Evolutionary conservation across 1,140 invertebrate species (phyloP).

Genomic region (Cotesia glomerata): DNA sequence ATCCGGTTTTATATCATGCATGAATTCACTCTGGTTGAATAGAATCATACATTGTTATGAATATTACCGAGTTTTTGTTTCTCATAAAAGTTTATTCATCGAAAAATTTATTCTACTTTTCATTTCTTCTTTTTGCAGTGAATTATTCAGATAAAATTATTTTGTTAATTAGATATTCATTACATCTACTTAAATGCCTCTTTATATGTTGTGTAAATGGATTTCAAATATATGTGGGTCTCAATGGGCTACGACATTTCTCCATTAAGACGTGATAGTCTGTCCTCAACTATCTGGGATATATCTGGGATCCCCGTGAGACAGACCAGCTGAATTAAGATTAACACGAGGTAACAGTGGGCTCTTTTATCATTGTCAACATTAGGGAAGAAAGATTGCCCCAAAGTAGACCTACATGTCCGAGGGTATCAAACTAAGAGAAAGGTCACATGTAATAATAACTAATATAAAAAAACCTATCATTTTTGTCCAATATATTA

Average conservation of each 20-base stretch:
- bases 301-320: conserved; percentile 38
- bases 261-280: conserved; percentile 38
- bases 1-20: no score
- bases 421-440: not conserved
- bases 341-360: conserved; percentile 45
- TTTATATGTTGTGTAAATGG: not conserved
- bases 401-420: conserved; percentile 20
- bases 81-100: no score
- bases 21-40: no score
- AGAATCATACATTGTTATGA: no score
- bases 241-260: conserved; percentile 41
- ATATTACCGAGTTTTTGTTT: no score
- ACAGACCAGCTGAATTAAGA: conserved; percentile 54
- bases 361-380: conserved; percentile 53
- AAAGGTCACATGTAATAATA: not conserved
- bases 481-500: no score
- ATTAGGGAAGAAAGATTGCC: conserved; percentile 54
- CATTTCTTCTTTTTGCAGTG: no score
- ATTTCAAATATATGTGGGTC: conserved; percentile 4
- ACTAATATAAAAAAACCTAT: not conserved
- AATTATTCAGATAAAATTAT: not conserved
- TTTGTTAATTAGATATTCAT: no score
- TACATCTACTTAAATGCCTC: no score
- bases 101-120: not conserved
- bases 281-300: conserved; percentile 4